phyloP scores from a whole-genome alignment of 53 echinoderm and acorn worm species.

The Paelopatides confundens region DNA sequence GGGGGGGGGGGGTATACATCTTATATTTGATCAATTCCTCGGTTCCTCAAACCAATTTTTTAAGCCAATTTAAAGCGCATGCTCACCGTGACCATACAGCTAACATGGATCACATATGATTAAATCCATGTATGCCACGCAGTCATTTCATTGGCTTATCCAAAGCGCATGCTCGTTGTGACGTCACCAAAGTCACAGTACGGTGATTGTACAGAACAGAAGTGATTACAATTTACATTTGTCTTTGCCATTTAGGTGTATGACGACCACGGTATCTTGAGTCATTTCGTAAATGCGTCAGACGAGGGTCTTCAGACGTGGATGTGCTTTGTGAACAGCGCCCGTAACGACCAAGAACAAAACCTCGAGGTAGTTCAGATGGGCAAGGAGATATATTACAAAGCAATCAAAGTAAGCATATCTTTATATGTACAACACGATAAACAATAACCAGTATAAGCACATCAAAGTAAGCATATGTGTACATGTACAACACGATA shows the following conservation, averaged over 20 bases:
- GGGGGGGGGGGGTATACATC: too few species aligned
- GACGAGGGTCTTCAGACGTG: conserved; percentile 86
- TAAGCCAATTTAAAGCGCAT: too few species aligned
- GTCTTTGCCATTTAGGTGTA: conserved; percentile 68
- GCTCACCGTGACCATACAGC: too few species aligned
- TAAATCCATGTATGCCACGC: too few species aligned
- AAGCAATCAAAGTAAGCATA: conserved; percentile 81
- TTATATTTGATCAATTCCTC: too few species aligned
- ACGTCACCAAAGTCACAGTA: background rate
- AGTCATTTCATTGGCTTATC: background rate
- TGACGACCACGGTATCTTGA: conserved; percentile 80
- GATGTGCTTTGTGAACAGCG: conserved; percentile 98
- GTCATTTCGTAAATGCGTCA: conserved; percentile 94
- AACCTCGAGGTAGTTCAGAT: conserved; percentile 90
- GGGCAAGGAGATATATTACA: conserved; percentile 93
- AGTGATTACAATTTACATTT: background rate
- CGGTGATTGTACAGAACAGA: too few species aligned
- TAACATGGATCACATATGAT: too few species aligned
- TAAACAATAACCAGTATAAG: too few species aligned
- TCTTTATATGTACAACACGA: too few species aligned
- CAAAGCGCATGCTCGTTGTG: background rate
- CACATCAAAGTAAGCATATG: too few species aligned
- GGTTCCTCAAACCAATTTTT: too few species aligned
- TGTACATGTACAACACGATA: too few species aligned
- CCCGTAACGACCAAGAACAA: conserved; percentile 95